Conservation (phyloP, 1,140 invertebrate genomes). For the Meloidogyne hapla region DNA sequence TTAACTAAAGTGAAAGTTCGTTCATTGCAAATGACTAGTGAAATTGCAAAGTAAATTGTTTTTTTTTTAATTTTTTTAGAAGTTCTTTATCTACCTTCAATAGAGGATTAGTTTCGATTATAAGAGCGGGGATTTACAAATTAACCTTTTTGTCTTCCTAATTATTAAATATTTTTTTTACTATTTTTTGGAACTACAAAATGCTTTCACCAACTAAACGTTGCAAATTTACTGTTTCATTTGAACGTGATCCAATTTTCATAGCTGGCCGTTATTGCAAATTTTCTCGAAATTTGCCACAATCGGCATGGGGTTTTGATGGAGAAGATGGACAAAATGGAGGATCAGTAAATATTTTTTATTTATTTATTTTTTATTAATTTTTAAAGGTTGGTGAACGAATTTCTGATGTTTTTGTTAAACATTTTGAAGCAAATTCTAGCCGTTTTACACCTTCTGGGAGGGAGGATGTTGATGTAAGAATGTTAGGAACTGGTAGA, state of each 20-base stretch:
- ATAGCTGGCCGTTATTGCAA: slow-evolving; percentile 61
- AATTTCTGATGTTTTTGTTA: slow-evolving; percentile 38
- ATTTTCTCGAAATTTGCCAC: slow-evolving; percentile 55
- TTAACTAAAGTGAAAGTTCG: slow-evolving; percentile 50
- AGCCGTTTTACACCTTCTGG: slow-evolving; percentile 53
- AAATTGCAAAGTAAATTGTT: slow-evolving; percentile 39
- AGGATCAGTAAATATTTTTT: neutral
- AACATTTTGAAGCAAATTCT: slow-evolving; percentile 42
- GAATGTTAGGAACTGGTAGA: slow-evolving; percentile 63
- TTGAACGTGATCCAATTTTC: slow-evolving; percentile 56
- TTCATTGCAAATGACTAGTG: slow-evolving; percentile 32
- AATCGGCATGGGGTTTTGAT: slow-evolving; percentile 53
- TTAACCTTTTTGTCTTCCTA: no score
- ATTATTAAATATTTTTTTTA: neutral
- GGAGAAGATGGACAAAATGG: slow-evolving; percentile 19
- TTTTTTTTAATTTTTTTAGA: slow-evolving; percentile 2
- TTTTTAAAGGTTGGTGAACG: slow-evolving; percentile 56
- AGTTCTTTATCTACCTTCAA: no score
- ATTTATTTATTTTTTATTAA: slow-evolving; percentile 12
- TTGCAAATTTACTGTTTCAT: slow-evolving; percentile 31
- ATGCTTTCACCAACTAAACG: slow-evolving; percentile 37
- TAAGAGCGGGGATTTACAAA: no score
- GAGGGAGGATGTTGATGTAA: slow-evolving; percentile 57
- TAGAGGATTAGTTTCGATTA: no score
- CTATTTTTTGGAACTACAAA: slow-evolving; percentile 44